phyloP scores from a whole-genome alignment of 2,888 invertebrate genomes.

The Silvanus unidentatus region DNA sequence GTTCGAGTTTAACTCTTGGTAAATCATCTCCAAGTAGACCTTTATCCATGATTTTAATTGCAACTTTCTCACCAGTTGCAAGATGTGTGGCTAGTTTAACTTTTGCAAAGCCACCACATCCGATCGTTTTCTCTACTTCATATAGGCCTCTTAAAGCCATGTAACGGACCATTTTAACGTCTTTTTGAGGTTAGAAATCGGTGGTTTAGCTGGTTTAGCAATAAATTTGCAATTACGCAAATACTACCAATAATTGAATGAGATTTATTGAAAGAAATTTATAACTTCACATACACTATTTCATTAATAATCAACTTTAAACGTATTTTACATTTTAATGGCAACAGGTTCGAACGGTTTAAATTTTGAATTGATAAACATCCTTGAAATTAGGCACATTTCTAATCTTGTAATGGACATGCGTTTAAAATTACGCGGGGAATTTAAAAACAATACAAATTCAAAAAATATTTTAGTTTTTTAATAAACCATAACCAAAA shows the following conservation, averaged over 20 bases:
- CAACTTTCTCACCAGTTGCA: conserved; percentile 74
- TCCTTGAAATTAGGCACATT: too few relatives aligned
- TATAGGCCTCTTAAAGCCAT: conserved; percentile 57
- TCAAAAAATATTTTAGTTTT: too few relatives aligned
- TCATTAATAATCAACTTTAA: background rate
- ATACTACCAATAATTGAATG: too few relatives aligned
- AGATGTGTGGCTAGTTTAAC: conserved; percentile 72
- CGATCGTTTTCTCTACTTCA: conserved; percentile 64
- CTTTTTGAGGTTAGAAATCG: conserved; percentile 2
- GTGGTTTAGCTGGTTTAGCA: background rate
- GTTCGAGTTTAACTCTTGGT: conserved; percentile 64
- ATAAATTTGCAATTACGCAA: too few relatives aligned
- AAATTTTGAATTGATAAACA: too few relatives aligned
- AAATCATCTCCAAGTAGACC: conserved; percentile 64
- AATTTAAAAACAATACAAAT: too few relatives aligned
- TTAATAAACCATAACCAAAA: too few relatives aligned
- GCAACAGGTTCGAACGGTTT: background rate
- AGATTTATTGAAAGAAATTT: too few relatives aligned
- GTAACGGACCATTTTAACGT: conserved; percentile 48
- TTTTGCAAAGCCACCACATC: conserved; percentile 75
- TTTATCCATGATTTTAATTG: conserved; percentile 80
- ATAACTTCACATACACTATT: background rate
- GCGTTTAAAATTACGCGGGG: too few relatives aligned
- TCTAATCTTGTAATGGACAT: too few relatives aligned
- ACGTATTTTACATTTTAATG: background rate